A percentile compares a stretch with the other conserved stretches of the same genome.
These are phyloP conservation scores for Drosophila tropicalis DNA, from an alignment of 1,140 invertebrate genomes.

Conservation along the genomic window DNA sequence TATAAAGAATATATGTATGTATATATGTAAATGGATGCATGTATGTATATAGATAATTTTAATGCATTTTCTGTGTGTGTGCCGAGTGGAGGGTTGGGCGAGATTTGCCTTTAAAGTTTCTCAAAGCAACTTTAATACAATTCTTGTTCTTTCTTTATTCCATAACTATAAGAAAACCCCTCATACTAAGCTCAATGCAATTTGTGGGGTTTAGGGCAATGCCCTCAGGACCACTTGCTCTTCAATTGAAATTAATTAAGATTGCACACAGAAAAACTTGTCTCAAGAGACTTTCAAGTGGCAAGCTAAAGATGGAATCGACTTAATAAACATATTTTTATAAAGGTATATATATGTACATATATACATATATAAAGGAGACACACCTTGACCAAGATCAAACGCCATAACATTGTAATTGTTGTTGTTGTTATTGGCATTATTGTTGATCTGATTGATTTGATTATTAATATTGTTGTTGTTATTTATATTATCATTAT, in stretches of 20 bases:
- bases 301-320: not conserved
- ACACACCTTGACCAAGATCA: constrained; percentile 58
- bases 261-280: constrained; percentile 36
- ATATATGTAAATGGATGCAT: not conserved
- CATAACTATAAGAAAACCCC: not conserved
- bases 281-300: constrained; percentile 35
- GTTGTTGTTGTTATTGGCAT: constrained; percentile 12
- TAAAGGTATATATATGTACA: constrained; percentile 5
- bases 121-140: not conserved
- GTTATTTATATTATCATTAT: constrained; percentile 58
- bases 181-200: constrained; percentile 5
- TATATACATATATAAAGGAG: constrained; percentile 6
- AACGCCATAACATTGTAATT: constrained; percentile 44
- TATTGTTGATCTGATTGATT: constrained; percentile 28
- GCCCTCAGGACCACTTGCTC: constrained; percentile 34
- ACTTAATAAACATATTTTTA: constrained; percentile 21
- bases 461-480: constrained; percentile 56
- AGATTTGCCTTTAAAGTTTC: not conserved
- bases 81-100: not conserved
- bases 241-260: constrained; percentile 63
- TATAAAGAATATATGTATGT: constrained; percentile 22
- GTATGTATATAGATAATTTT: constrained; percentile 30
- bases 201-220: constrained; percentile 30
- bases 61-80: constrained; percentile 54
- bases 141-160: no score